Evolutionary conservation across 2,113 vertebrate genomes (phyloP).

Genomic region (Promerops cafer): DNA sequence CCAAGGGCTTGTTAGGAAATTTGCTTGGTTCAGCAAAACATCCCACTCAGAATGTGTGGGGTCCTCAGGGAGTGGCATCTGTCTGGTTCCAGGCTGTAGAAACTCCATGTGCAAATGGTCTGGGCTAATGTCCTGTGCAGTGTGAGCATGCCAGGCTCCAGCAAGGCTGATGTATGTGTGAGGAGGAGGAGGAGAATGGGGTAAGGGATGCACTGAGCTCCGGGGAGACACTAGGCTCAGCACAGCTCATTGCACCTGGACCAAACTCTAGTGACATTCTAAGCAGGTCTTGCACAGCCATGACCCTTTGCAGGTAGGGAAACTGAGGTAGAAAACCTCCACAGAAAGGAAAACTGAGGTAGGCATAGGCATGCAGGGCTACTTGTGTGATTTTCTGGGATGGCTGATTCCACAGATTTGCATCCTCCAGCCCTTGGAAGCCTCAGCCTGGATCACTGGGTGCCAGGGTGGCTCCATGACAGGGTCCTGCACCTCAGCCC

Average conservation of each 20-base stretch:
- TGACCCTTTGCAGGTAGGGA: not conserved
- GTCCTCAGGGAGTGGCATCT: not conserved
- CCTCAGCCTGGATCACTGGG: not conserved
- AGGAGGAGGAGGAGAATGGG: not conserved
- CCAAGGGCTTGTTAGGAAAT: not conserved
- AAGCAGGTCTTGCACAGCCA: no score
- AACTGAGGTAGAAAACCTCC: not conserved
- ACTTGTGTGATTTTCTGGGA: not conserved
- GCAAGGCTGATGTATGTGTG: rapidly evolving
- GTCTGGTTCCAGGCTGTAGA: not conserved
- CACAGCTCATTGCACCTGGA: not conserved
- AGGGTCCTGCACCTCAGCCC: not conserved
- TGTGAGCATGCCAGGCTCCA: not conserved
- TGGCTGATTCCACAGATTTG: not conserved
- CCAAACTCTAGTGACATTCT: not conserved
- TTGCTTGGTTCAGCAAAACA: not conserved
- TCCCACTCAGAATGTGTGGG: rapidly evolving
- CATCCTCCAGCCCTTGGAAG: not conserved
- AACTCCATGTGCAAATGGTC: not conserved
- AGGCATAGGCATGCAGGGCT: no score
- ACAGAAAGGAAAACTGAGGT: not conserved
- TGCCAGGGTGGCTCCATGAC: not conserved
- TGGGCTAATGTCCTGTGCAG: not conserved
- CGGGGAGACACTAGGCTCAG: not conserved
- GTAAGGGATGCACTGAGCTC: not conserved